Conservation (phyloP, 2,113 vertebrate genomes). For the Rhinoderma darwinii region DNA sequence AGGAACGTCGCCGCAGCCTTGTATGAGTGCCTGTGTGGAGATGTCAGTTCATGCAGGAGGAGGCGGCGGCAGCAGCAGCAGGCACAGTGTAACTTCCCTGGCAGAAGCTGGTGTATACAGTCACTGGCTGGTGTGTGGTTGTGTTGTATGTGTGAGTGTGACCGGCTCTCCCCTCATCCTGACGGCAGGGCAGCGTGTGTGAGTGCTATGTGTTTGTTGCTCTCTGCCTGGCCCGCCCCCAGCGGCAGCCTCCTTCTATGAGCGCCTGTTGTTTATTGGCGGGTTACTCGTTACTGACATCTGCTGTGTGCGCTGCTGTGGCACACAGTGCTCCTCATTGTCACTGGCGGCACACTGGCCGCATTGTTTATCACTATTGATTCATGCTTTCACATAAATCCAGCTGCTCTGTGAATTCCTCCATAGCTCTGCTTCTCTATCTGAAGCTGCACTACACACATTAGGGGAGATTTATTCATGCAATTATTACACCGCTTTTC, state of each 20-base stretch:
- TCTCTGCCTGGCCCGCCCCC: conserved; percentile 47
- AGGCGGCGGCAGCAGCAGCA: background rate
- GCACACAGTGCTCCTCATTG: conserved; percentile 1
- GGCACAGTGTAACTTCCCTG: background rate
- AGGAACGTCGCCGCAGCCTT: conserved; percentile 7
- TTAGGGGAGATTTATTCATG: too few species aligned
- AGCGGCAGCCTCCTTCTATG: conserved; percentile 16
- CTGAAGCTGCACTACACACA: too few species aligned
- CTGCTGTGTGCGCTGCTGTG: conserved; percentile 32
- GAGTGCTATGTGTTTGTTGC: conserved; percentile 35
- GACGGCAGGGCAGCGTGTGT: background rate
- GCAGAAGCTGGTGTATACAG: background rate
- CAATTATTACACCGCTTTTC: too few species aligned
- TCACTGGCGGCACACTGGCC: background rate
- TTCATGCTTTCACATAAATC: background rate
- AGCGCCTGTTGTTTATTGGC: conserved; percentile 33
- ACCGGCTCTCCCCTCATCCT: background rate
- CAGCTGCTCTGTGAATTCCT: background rate
- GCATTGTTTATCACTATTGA: conserved; percentile 35
- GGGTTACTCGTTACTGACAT: conserved; percentile 43
- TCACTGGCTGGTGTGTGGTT: conserved; percentile 17
- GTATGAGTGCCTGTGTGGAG: background rate
- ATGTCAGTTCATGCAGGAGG: background rate
- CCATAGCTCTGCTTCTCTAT: background rate
- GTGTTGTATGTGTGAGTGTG: conserved; percentile 21